phyloP scores from a whole-genome alignment of 2,113 vertebrate species.

The Silurus meridionalis region DNA sequence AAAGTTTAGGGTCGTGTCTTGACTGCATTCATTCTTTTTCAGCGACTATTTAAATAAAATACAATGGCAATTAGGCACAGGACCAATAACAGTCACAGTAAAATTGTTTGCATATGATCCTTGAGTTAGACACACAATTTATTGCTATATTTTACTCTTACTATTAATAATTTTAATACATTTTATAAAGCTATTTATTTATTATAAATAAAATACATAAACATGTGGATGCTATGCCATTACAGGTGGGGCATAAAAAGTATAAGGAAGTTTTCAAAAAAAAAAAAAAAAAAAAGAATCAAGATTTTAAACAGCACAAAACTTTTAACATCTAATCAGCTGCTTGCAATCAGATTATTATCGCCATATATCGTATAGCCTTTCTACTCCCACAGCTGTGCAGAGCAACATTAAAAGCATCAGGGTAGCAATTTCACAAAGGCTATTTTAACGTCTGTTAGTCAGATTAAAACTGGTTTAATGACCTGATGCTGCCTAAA shows the following conservation, averaged over 20 bases:
- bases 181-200: no score
- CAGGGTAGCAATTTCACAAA: background rate
- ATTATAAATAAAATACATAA: no score
- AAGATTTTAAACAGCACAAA: background rate
- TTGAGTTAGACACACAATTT: no score
- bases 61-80: background rate
- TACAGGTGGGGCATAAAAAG: no score
- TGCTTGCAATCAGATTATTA: background rate
- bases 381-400: background rate
- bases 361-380: no score
- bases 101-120: background rate
- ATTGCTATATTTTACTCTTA: no score
- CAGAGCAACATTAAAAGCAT: background rate
- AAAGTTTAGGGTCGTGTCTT: background rate
- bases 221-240: no score
- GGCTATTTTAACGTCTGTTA: background rate
- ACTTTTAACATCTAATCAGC: background rate
- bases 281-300: background rate
- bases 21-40: background rate
- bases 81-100: background rate
- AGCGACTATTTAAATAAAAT: no score
- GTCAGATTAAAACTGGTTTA: constrained; percentile 32
- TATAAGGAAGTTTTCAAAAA: background rate
- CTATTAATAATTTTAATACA: no score
- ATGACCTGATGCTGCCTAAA: constrained; percentile 24